Evolutionary conservation across 2,888 invertebrate genomes (phyloP).

Genomic region (Heliconius sara): DNA sequence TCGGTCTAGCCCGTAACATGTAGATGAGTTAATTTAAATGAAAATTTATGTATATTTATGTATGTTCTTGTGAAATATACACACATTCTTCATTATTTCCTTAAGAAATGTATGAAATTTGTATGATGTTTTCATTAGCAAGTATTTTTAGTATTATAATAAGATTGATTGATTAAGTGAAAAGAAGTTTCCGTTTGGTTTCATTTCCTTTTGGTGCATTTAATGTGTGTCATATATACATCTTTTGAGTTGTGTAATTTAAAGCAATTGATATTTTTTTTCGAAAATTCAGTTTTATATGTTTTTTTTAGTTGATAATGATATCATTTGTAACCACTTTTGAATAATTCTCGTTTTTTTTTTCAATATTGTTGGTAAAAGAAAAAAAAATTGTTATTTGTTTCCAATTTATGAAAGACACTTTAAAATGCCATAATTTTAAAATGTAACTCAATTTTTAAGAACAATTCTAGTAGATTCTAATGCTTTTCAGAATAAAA

Average conservation of each 20-base stretch:
- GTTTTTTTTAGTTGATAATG: not conserved
- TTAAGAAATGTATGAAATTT: not conserved
- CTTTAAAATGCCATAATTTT: too few species aligned
- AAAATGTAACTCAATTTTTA: not conserved
- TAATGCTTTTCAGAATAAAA: not conserved
- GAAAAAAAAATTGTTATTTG: too few species aligned
- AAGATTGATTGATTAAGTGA: not conserved
- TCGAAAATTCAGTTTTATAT: not conserved
- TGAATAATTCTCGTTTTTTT: not conserved
- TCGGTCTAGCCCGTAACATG: not conserved
- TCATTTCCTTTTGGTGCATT: not conserved
- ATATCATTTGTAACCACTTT: not conserved
- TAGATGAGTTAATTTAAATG: not conserved
- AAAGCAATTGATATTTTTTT: not conserved
- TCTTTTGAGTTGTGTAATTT: too few species aligned
- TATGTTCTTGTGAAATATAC: not conserved
- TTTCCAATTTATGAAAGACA: too few species aligned
- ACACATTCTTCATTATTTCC: not conserved
- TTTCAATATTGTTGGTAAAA: too few species aligned
- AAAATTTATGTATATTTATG: not conserved
- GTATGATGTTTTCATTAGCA: not conserved
- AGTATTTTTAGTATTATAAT: constrained; percentile 11
- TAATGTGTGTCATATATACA: not conserved
- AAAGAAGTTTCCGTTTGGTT: not conserved
- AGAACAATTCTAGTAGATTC: not conserved